Base-by-base conservation (phyloP, 1,140 invertebrate species). In the Brachystomella parvula region DNA sequence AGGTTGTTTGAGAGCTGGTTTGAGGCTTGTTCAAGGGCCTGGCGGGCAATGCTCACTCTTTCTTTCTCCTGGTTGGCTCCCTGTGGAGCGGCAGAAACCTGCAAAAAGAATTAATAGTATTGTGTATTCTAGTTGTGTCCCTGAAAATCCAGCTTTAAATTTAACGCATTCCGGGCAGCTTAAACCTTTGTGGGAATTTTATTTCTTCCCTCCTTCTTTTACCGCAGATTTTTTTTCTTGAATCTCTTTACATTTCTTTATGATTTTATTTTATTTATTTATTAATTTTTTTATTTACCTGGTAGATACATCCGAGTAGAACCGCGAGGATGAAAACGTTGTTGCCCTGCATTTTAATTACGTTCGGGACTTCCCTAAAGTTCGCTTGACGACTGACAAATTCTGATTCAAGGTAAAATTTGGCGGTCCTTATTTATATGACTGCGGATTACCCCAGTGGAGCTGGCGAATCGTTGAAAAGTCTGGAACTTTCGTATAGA, bases 1-100 rank as follows among this genome's bases (percentile, higher is more conserved):
- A 73, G 66, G 47, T 73, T 73, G 60, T 68, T 67, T 19, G 67
- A 60, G 15, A 73, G 47, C 6, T 58, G 49, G 1, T 53, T 47
- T 1, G 66, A 64, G 29, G 71, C 71, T 56, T 64, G 58, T 35
- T 66, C 47, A 15, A 73, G 26, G 30, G 71, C 71, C 67, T 73
- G 71, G 3, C 71, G 63, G 3, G 71, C 68, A 63, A 66, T 66
- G 21, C 69, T 64, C 2, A 71, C 59, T 31, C 66, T 70, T n/a
- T 70, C 66, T n/a, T 67, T 68, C 39, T 67, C 66, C 28, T 58
- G 3, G 19, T n/a, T n/a, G n/a, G 21, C 2, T 29, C 3, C 33
- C 6, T 63, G 3, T 3, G 66, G 66, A 17, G 47, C 53, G 29
- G 66, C 29, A 61, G 3, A 39, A 44, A 39, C 35, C 21, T 35